Evolutionary conservation across 2,113 vertebrate species (phyloP).

Genomic region (Seriola quinqueradiata): DNA sequence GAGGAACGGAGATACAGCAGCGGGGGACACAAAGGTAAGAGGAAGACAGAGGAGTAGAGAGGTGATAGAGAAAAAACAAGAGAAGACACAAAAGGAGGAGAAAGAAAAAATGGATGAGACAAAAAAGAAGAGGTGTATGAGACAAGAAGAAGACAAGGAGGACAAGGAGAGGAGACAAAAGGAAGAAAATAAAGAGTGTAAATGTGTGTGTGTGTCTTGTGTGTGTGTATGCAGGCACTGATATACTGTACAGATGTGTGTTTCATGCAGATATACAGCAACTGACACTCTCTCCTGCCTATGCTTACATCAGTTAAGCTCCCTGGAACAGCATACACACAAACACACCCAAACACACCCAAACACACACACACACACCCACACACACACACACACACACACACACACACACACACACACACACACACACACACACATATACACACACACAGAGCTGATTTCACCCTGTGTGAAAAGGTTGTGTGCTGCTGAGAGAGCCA

Average conservation of each 20-base stretch:
- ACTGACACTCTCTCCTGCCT: not conserved
- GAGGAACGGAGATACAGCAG: constrained; percentile 8
- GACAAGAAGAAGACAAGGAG: too few species aligned
- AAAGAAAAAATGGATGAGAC: not conserved
- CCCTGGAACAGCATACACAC: constrained; percentile 1
- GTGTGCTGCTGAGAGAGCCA: constrained; percentile 39
- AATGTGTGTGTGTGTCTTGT: not conserved
- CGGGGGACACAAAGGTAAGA: constrained; percentile 15
- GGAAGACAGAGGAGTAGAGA: constrained; percentile 1
- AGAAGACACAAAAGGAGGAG: not conserved
- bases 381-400: constrained; percentile 2
- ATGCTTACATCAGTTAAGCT: constrained; percentile 48
- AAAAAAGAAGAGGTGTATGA: not conserved
- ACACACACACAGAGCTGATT: constrained; percentile 16
- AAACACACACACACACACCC: not conserved
- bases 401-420: constrained; percentile 3
- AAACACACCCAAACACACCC: not conserved
- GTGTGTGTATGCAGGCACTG: too few species aligned
- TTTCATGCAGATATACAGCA: not conserved
- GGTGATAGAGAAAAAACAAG: not conserved
- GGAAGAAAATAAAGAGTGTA: too few species aligned
- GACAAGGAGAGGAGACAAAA: not conserved
- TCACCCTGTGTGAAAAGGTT: constrained; percentile 39
- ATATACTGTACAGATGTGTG: not conserved
- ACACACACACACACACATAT: not conserved